Conservation (phyloP, 2,888 invertebrate genomes). For the Venustoraphidia nigricollis region DNA sequence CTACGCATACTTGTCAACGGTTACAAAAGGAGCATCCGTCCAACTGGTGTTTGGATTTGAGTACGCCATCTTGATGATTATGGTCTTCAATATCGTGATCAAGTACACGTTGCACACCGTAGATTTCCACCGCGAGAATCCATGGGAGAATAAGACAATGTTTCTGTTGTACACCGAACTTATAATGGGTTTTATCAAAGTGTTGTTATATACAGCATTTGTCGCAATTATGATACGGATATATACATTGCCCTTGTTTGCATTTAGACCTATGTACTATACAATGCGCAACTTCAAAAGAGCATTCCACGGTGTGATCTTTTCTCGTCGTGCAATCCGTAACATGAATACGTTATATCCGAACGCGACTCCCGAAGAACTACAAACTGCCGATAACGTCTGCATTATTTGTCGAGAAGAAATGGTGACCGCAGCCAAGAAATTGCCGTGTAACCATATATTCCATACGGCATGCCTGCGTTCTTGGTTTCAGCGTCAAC, state of each 20-base stretch:
- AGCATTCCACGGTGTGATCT: slow-evolving; percentile 90
- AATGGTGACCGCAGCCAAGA: slow-evolving; percentile 69
- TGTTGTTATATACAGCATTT: slow-evolving; percentile 75
- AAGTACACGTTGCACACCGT: slow-evolving; percentile 82
- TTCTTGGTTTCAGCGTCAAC: slow-evolving; percentile 99
- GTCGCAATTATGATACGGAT: slow-evolving; percentile 93
- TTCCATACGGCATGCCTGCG: slow-evolving; percentile 96
- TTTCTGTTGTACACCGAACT: slow-evolving; percentile 93
- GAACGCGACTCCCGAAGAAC: slow-evolving; percentile 84
- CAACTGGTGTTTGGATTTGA: slow-evolving; percentile 99
- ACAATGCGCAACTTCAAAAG: slow-evolving; percentile 97
- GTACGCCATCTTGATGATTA: slow-evolving; percentile 91
- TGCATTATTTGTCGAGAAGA: slow-evolving; percentile 93
- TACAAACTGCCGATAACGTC: slow-evolving; percentile 87
- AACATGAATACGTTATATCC: slow-evolving; percentile 98
- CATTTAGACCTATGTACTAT: slow-evolving; percentile 97
- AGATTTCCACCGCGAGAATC: slow-evolving; percentile 82
- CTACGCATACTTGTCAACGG: slow-evolving; percentile 86
- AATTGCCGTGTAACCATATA: slow-evolving; percentile 96
- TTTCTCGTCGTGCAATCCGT: slow-evolving; percentile 89
- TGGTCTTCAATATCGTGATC: slow-evolving; percentile 81
- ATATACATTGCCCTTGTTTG: slow-evolving; percentile 94
- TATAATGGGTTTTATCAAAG: slow-evolving; percentile 74
- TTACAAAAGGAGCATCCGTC: slow-evolving; percentile 88
- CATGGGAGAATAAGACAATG: slow-evolving; percentile 99